Percentiles rank a stretch among this genome's conserved stretches.
Evolutionary conservation across 1,140 invertebrate species (phyloP).

Genomic region (Oreohelix idahoensis): DNA sequence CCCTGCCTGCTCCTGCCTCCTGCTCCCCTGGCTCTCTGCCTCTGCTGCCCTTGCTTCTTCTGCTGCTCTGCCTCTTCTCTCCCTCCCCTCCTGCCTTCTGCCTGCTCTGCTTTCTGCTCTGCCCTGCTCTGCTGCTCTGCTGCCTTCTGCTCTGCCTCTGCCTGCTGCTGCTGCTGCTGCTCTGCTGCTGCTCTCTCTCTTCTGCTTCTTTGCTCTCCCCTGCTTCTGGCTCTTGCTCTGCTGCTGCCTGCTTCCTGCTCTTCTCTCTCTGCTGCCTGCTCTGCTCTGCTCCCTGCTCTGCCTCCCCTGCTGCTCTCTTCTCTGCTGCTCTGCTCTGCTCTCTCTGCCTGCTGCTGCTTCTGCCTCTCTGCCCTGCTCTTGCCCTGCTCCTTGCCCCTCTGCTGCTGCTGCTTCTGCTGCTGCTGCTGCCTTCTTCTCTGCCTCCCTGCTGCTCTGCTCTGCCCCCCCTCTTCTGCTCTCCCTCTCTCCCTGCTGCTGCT

Average conservation of each 20-base stretch:
- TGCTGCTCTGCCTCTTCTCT: no score
- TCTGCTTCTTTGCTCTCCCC: no score
- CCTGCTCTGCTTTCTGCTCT: no score
- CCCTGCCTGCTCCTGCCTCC: no score
- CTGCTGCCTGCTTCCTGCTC: neutral
- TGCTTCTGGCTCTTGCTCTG: no score
- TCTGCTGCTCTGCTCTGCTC: neutral
- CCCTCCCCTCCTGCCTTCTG: no score
- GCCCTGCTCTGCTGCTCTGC: no score
- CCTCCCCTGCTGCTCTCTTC: neutral
- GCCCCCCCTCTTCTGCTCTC: neutral
- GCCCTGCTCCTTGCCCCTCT: neutral
- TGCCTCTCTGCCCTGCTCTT: neutral
- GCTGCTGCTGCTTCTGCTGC: neutral
- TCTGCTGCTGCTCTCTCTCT: no score
- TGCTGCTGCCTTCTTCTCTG: neutral
- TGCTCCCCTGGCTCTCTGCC: no score
- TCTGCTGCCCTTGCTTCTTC: neutral
- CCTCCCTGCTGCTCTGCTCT: neutral
- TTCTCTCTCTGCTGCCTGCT: neutral
- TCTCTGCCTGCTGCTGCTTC: neutral
- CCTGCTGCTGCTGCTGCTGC: neutral
- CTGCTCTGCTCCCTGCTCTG: neutral
- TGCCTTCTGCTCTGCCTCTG: neutral
- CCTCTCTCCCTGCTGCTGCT: neutral